Evolutionary conservation across 2,797 vertebrate genomes (phyloP).

Genomic region (Psittacula echo): DNA sequence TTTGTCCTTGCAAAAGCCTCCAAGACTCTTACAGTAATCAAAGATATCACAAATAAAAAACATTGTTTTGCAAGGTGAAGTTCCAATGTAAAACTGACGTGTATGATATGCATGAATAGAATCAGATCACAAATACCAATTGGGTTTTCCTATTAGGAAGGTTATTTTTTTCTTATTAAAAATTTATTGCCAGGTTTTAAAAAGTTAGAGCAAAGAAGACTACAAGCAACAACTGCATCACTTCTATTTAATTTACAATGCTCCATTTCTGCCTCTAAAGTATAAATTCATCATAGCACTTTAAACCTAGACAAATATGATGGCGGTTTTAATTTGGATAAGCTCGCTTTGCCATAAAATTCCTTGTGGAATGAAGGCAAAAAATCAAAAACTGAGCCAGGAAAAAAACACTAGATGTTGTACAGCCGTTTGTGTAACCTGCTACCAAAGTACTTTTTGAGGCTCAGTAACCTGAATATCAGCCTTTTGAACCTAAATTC

Average conservation of each 20-base stretch:
- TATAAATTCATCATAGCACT: not conserved
- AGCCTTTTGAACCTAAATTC: not conserved
- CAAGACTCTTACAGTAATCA: not conserved
- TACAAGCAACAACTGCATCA: not conserved
- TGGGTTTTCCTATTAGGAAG: not conserved
- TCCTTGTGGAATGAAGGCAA: not conserved
- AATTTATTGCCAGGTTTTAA: not conserved
- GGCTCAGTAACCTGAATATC: not conserved
- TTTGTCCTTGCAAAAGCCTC: not conserved
- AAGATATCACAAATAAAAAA: not conserved
- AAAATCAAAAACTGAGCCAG: not conserved
- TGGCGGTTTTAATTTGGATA: not conserved
- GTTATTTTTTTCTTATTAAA: not conserved
- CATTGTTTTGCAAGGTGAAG: not conserved
- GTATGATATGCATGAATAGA: not conserved
- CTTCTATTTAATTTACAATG: not conserved
- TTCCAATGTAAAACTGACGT: not conserved
- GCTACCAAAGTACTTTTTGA: not conserved
- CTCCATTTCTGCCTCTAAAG: not conserved
- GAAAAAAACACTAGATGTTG: not conserved
- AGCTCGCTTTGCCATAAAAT: not conserved
- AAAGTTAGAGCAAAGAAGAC: not conserved
- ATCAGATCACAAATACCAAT: not conserved
- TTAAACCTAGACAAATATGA: not conserved
- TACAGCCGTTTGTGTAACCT: not conserved